Percentiles rank a stretch among this genome's conserved stretches.
Conservation (phyloP, 2,113 vertebrate genomes). For the Promerops cafer region DNA sequence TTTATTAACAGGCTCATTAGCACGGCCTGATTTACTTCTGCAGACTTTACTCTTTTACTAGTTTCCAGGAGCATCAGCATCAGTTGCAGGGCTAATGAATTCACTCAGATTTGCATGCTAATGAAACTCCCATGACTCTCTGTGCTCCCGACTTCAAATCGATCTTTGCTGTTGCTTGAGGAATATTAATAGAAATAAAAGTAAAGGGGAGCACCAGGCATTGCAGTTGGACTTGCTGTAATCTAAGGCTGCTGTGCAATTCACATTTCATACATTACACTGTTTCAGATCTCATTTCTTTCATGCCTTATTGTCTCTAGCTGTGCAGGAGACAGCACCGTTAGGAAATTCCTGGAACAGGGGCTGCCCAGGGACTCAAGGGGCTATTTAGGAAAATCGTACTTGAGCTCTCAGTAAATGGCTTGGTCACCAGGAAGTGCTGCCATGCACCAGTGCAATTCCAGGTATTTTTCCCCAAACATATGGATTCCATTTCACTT, state of each 20-base stretch:
- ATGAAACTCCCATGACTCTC: conserved; percentile 66
- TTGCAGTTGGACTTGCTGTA: conserved; percentile 16
- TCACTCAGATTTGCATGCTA: conserved; percentile 67
- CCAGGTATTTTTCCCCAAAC: neutral
- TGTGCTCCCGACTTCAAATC: conserved; percentile 55
- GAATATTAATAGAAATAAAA: conserved; percentile 69
- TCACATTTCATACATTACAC: conserved; percentile 1
- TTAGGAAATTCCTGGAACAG: conserved; percentile 16
- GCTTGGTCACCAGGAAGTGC: neutral
- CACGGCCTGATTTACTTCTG: conserved; percentile 71
- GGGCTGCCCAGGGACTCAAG: neutral
- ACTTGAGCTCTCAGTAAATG: conserved; percentile 27
- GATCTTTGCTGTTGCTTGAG: conserved; percentile 59
- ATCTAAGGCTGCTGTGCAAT: conserved; percentile 15
- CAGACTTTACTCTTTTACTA: conserved; percentile 62
- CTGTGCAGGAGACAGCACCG: neutral
- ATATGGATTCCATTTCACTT: neutral
- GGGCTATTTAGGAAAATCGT: neutral
- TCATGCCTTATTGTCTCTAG: conserved; percentile 45
- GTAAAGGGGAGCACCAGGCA: conserved; percentile 2
- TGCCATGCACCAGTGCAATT: neutral
- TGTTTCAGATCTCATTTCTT: conserved; percentile 17
- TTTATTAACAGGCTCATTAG: conserved; percentile 75
- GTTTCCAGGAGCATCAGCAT: conserved; percentile 68
- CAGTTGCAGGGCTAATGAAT: conserved; percentile 69